These are phyloP conservation scores for Sphaeridia pumilis DNA, from an alignment of 2,888 invertebrate genomes.

Conservation along the genomic window DNA sequence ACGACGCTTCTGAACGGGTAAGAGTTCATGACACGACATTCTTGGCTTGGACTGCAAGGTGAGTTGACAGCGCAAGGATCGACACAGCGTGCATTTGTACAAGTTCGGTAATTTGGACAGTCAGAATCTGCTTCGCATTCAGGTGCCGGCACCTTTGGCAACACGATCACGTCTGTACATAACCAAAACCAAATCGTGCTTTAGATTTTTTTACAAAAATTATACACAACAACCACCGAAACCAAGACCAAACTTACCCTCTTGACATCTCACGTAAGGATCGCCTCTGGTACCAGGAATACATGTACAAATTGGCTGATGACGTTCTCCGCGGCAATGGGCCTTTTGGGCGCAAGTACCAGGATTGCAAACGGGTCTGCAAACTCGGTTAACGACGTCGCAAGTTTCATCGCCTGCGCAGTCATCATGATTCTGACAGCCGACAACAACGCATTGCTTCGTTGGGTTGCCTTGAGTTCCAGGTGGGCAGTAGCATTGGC, in stretches of 20 bases:
- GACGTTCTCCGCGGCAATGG: conserved; percentile 58
- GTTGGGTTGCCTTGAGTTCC: conserved; percentile 76
- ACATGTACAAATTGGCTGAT: conserved; percentile 67
- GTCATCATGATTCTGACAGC: conserved; percentile 79
- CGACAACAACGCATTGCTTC: conserved; percentile 65
- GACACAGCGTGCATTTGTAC: conserved; percentile 61
- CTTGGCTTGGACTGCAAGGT: conserved; percentile 62
- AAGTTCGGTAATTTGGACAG: conserved; percentile 61
- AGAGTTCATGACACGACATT: conserved; percentile 66
- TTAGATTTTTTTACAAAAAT: too few species aligned
- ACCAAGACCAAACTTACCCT: conserved; percentile 20
- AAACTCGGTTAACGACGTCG: conserved; percentile 67
- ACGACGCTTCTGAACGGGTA: conserved; percentile 70
- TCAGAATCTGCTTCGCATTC: conserved; percentile 66
- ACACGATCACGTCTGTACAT: conserved; percentile 7
- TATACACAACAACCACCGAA: too few species aligned
- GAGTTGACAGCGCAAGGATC: conserved; percentile 56
- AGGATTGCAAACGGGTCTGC: conserved; percentile 69
- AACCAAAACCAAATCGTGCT: too few species aligned
- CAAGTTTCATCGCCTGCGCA: conserved; percentile 75
- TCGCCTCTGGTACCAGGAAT: conserved; percentile 63
- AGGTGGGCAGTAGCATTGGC: conserved; percentile 68
- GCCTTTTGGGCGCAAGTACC: conserved; percentile 68
- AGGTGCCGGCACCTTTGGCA: conserved; percentile 37
- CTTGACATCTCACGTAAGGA: conserved; percentile 56